Conservation (phyloP, 2,888 invertebrate species). For the Atethmia centrago region DNA sequence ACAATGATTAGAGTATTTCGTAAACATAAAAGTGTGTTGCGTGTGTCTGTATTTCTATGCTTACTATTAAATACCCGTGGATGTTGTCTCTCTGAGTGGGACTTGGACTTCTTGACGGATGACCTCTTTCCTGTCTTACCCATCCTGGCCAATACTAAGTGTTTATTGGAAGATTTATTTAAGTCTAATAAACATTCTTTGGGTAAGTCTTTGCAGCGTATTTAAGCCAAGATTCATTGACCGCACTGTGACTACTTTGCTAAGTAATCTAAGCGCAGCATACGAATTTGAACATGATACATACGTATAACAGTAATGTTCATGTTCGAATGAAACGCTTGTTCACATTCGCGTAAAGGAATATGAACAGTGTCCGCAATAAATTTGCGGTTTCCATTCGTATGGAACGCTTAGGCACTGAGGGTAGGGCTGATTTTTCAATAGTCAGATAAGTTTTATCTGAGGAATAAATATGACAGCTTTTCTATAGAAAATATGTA, state of each 20-base stretch:
- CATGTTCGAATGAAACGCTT: neutral
- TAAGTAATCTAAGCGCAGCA: neutral
- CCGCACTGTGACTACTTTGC: neutral
- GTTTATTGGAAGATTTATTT: constrained; percentile 78
- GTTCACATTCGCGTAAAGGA: too few species aligned
- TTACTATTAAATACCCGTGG: constrained; percentile 72
- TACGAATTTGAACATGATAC: too few species aligned
- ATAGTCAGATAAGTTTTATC: too few species aligned
- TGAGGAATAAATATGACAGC: too few species aligned
- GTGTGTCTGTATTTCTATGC: constrained; percentile 68
- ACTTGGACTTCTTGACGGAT: constrained; percentile 80
- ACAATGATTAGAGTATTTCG: constrained; percentile 66
- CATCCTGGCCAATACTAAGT: constrained; percentile 75
- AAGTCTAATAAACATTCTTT: constrained; percentile 65
- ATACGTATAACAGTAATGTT: neutral
- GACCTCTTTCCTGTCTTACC: constrained; percentile 81
- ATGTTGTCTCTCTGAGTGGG: constrained; percentile 80
- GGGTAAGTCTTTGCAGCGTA: constrained; percentile 71
- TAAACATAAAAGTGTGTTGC: constrained; percentile 67
- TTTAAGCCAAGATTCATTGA: neutral
- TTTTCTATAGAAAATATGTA: too few species aligned
- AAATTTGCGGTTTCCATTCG: too few species aligned
- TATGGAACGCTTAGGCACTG: too few species aligned
- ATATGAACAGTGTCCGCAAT: too few species aligned
- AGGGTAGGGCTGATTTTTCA: too few species aligned